A percentile compares a stretch with the other conserved stretches of the same genome.
Evolutionary conservation across 2,888 invertebrate species (phyloP).

Genomic region (Camponotus fellah): DNA sequence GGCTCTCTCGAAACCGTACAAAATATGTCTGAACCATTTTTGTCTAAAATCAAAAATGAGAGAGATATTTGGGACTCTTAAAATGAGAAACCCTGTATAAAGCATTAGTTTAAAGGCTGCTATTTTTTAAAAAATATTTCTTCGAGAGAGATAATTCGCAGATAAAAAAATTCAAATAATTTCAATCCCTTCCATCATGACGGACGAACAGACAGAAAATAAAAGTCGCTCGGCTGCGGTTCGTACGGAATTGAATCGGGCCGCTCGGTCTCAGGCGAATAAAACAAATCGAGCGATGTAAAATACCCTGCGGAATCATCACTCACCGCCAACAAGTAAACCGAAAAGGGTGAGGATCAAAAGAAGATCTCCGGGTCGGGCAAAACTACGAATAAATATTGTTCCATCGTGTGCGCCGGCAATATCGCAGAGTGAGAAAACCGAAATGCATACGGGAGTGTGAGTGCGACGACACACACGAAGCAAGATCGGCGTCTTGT

Average conservation of each 20-base stretch:
- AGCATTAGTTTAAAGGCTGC: too few relatives aligned
- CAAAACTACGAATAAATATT: conserved; percentile 60
- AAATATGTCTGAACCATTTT: too few relatives aligned
- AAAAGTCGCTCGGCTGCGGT: conserved; percentile 45
- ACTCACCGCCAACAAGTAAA: conserved; percentile 44
- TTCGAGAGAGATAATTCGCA: neutral
- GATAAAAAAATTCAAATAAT: conserved; percentile 44
- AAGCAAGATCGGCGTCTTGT: conserved; percentile 83
- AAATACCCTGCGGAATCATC: conserved; percentile 55
- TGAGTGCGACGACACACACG: neutral
- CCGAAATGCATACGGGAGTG: conserved; percentile 49
- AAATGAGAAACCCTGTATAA: too few relatives aligned
- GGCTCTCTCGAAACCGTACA: too few relatives aligned
- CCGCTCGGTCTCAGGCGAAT: conserved; percentile 52
- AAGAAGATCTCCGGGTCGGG: conserved; percentile 29
- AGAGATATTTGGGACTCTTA: too few relatives aligned
- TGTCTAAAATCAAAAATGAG: too few relatives aligned
- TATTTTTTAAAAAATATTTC: neutral
- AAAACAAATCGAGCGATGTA: conserved; percentile 54
- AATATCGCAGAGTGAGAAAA: conserved; percentile 40
- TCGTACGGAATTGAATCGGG: conserved; percentile 55
- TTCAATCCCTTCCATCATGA: conserved; percentile 5
- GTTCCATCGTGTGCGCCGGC: conserved; percentile 39
- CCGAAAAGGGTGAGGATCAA: conserved; percentile 43
- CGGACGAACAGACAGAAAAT: conserved; percentile 31